These are phyloP conservation scores for Danionella dracula DNA, from an alignment of 2,797 vertebrate species.

Conservation along the genomic window DNA sequence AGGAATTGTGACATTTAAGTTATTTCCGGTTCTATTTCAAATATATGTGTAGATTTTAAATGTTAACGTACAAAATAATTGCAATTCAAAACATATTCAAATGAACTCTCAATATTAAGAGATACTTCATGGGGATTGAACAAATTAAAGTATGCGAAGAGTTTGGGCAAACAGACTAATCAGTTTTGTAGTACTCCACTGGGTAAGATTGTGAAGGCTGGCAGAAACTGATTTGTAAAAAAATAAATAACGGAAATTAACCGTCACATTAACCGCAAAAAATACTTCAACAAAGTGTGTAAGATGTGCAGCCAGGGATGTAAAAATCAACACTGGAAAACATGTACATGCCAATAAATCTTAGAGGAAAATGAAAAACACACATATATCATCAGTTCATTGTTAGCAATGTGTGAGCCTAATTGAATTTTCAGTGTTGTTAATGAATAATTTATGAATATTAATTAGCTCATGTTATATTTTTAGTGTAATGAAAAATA, in stretches of 20 bases:
- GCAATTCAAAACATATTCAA: too few species aligned
- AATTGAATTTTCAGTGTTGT: too few species aligned
- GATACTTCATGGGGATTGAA: background rate
- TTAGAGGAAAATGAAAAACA: background rate
- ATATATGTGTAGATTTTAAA: too few species aligned
- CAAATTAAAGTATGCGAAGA: background rate
- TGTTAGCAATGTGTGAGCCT: too few species aligned
- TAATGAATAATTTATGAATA: too few species aligned
- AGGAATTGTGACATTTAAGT: too few species aligned
- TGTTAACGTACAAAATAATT: too few species aligned
- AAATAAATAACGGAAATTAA: slow-evolving; percentile 18
- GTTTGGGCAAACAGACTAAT: slow-evolving; percentile 10
- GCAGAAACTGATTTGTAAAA: slow-evolving; percentile 33
- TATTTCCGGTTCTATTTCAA: too few species aligned
- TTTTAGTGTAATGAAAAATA: too few species aligned
- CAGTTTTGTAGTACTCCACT: background rate
- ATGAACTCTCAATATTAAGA: too few species aligned
- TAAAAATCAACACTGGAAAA: background rate
- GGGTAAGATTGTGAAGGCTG: background rate
- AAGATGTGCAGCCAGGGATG: background rate
- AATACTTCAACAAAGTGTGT: slow-evolving; percentile 36
- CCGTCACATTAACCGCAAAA: slow-evolving; percentile 43
- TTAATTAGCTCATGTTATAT: too few species aligned
- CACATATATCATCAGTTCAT: too few species aligned
- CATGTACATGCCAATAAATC: background rate